Evolutionary conservation across 2,113 vertebrate species (phyloP).

Genomic region (Rutilus rutilus): DNA sequence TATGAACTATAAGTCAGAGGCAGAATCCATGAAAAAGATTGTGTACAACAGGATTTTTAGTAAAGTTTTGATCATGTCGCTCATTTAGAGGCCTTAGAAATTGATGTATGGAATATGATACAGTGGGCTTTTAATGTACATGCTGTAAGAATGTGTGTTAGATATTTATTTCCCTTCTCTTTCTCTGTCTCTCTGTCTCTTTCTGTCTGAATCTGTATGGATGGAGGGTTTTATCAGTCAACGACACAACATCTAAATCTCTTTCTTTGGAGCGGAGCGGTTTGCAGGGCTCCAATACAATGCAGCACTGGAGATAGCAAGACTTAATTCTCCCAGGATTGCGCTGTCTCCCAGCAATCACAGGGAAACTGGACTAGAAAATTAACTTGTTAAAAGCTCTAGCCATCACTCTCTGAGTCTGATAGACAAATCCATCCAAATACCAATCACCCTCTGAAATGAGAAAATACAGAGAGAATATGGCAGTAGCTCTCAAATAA

Average conservation of each 20-base stretch:
- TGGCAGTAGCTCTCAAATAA: conserved; percentile 30
- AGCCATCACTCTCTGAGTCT: conserved; percentile 66
- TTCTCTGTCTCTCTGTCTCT: neutral
- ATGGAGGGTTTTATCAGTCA: conserved; percentile 50
- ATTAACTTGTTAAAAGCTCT: conserved; percentile 70
- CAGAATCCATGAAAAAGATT: neutral
- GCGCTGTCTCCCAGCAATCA: conserved; percentile 64
- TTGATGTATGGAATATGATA: neutral
- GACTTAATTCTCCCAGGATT: conserved; percentile 62
- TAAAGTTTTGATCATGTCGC: neutral
- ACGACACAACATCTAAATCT: conserved; percentile 58
- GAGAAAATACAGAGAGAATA: conserved; percentile 48
- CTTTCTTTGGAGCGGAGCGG: conserved; percentile 30
- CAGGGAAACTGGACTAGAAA: conserved; percentile 64
- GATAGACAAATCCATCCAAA: conserved; percentile 68
- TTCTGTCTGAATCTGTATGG: conserved; percentile 49
- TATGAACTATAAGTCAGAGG: neutral
- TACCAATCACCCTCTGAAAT: conserved; percentile 56
- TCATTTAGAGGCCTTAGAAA: neutral
- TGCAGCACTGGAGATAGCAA: conserved; percentile 55
- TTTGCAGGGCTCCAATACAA: conserved; percentile 60
- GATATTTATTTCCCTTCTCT: neutral
- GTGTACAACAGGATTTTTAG: neutral
- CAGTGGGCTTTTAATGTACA: neutral
- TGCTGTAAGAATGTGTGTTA: neutral